Conservation (phyloP, 1,140 invertebrate species). For the Formica exsecta region DNA sequence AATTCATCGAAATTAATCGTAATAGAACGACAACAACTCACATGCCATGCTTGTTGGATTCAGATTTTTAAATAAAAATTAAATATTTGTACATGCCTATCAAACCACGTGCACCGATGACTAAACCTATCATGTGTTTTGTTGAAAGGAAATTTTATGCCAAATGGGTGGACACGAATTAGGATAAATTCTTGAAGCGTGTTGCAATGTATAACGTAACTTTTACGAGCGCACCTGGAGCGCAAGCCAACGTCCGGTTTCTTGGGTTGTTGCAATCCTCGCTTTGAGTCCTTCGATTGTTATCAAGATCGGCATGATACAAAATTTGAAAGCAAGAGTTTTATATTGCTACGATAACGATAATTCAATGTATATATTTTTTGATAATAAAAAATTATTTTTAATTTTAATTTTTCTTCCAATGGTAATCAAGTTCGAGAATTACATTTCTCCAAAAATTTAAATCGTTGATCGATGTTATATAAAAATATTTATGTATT, state of each 20-base stretch:
- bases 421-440: background rate
- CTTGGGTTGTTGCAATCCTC: constrained; percentile 41
- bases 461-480: background rate
- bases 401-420: background rate
- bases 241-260: constrained; percentile 71
- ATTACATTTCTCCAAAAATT: background rate
- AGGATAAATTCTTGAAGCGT: constrained; percentile 76
- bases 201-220: constrained; percentile 72
- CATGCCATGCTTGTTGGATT: background rate
- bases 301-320: background rate
- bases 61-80: constrained; percentile 20
- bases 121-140: constrained; percentile 67
- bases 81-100: constrained; percentile 19
- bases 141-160: constrained; percentile 59
- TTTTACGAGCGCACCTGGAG: constrained; percentile 71
- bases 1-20: too few relatives aligned
- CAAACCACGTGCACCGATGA: background rate
- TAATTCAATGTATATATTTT: background rate
- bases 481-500: background rate
- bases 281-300: constrained; percentile 5
- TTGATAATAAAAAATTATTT: background rate
- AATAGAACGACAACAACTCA: too few relatives aligned
- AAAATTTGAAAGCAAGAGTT: background rate
- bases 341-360: background rate
- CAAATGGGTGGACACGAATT: constrained; percentile 64